Conservation (phyloP, 1,140 invertebrate species). For the Meloidogyne floridensis region DNA sequence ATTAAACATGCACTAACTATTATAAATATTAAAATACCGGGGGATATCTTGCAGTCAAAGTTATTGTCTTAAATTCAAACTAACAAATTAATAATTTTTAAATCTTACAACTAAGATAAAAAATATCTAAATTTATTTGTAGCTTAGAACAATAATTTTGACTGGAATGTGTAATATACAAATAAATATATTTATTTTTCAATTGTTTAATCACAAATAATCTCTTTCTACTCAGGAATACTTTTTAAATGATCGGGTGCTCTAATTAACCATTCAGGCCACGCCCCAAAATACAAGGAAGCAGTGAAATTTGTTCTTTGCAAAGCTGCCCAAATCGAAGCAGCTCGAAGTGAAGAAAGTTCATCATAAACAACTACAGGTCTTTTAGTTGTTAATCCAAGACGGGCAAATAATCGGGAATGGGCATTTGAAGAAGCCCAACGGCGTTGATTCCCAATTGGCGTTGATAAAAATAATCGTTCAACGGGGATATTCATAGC, state of each 20-base stretch:
- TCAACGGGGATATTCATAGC: slow-evolving; percentile 60
- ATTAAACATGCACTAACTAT: no score
- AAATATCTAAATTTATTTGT: no score
- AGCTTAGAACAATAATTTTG: no score
- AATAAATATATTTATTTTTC: no score
- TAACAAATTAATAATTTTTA: no score
- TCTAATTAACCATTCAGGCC: slow-evolving; percentile 62
- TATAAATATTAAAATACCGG: no score
- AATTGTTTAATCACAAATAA: no score
- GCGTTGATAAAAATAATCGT: slow-evolving; percentile 45
- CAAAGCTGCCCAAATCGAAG: slow-evolving; percentile 61
- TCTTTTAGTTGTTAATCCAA: slow-evolving; percentile 38
- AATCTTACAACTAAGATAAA: no score
- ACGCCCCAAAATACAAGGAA: slow-evolving; percentile 60
- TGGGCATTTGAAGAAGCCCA: slow-evolving; percentile 39
- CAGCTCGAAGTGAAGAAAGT: slow-evolving; percentile 49
- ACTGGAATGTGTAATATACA: no score
- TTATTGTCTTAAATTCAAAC: no score
- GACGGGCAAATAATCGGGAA: slow-evolving; percentile 38
- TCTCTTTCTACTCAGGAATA: slow-evolving; percentile 38
- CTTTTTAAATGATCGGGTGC: slow-evolving; percentile 63
- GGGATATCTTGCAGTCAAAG: no score
- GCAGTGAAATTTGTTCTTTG: slow-evolving; percentile 46
- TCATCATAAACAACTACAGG: slow-evolving; percentile 63
- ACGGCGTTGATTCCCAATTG: slow-evolving; percentile 25